Conservation (phyloP, 2,888 invertebrate species). For the Limnephilus rhombicus region DNA sequence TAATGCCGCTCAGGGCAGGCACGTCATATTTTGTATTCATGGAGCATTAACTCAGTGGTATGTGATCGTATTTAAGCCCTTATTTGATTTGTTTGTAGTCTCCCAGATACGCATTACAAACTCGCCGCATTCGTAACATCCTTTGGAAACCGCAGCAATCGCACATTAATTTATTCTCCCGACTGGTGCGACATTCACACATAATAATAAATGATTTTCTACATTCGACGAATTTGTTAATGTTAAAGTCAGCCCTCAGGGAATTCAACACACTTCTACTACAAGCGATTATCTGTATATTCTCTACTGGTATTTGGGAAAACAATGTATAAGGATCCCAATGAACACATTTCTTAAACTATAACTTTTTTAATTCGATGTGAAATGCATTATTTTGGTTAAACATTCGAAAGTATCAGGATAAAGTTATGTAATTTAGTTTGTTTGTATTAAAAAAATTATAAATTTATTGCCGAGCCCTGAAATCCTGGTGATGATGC, state of each 20-base stretch:
- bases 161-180: constrained; percentile 10
- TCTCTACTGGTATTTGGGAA: no score
- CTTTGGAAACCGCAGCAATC: constrained; percentile 8
- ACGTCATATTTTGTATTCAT: constrained; percentile 61
- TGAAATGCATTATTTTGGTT: no score
- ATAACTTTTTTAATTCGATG: no score
- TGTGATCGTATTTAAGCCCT: constrained; percentile 52
- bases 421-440: no score
- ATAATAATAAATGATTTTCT: background rate
- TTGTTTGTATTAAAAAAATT: no score
- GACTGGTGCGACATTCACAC: background rate
- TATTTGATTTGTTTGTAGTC: constrained; percentile 58
- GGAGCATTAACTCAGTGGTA: constrained; percentile 58
- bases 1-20: constrained; percentile 51
- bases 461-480: no score
- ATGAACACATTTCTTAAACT: no score
- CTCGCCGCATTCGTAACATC: constrained; percentile 19
- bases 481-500: no score
- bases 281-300: no score
- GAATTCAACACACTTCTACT: no score
- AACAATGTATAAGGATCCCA: no score
- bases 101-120: constrained; percentile 39
- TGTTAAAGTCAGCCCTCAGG: background rate
- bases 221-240: background rate
- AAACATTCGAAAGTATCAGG: no score